These are phyloP conservation scores for Tortrix viridana DNA, from an alignment of 2,888 invertebrate species.

Conservation along the genomic window DNA sequence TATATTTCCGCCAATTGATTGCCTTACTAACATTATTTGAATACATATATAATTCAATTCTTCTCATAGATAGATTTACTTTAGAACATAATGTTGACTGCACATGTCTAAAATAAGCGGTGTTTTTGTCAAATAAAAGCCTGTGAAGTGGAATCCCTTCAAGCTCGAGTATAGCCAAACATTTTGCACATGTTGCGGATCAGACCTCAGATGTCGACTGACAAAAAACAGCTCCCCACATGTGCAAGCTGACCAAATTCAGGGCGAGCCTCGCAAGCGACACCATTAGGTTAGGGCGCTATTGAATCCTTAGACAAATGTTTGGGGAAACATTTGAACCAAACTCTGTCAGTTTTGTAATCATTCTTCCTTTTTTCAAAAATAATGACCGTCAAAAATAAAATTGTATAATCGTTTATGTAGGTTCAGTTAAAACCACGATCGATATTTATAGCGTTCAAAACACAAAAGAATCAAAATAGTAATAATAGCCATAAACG, in stretches of 20 bases:
- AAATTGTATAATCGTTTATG: slow-evolving; percentile 19
- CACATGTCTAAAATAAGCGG: slow-evolving; percentile 28
- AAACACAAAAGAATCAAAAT: slow-evolving; percentile 44
- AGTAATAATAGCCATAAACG: slow-evolving; percentile 53
- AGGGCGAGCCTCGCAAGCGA: slow-evolving; percentile 59
- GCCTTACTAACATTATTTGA: slow-evolving; percentile 20
- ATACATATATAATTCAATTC: slow-evolving; percentile 1
- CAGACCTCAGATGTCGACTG: slow-evolving; percentile 67
- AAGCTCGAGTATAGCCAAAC: slow-evolving; percentile 54
- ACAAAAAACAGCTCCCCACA: slow-evolving; percentile 78
- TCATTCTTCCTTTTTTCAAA: neutral
- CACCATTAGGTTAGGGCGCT: slow-evolving; percentile 32
- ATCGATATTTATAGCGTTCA: slow-evolving; percentile 36
- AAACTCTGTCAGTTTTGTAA: neutral
- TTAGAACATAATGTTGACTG: neutral
- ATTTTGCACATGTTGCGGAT: slow-evolving; percentile 75
- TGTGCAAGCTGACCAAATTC: slow-evolving; percentile 62
- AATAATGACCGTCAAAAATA: neutral
- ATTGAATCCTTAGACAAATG: slow-evolving; percentile 17
- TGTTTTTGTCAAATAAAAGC: slow-evolving; percentile 30
- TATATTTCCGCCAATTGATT: slow-evolving; percentile 29
- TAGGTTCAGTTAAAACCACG: slow-evolving; percentile 14
- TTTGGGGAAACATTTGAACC: neutral
- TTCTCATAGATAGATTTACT: neutral
- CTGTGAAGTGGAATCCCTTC: slow-evolving; percentile 52